Percentiles rank a stretch among this genome's conserved stretches.
These are phyloP conservation scores for Galerucella nymphaeae DNA, from an alignment of 2,888 invertebrate species.

Conservation along the genomic window DNA sequence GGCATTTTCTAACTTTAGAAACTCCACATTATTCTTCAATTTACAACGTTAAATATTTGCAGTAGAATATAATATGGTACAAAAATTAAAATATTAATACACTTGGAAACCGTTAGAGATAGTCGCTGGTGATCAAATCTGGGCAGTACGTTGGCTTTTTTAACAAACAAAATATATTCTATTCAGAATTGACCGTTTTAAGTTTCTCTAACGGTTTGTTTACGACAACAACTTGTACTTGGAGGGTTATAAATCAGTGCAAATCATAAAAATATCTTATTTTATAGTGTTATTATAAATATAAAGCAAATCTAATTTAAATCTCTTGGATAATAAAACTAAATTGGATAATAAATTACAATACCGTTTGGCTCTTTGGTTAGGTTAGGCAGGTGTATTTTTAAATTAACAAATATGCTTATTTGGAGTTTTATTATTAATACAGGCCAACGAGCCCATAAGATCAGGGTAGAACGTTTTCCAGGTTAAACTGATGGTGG, in stretches of 20 bases:
- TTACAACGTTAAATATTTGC: neutral
- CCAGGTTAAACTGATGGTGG: too few species aligned
- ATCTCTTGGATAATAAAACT: neutral
- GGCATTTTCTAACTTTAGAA: slow-evolving; percentile 45
- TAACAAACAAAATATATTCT: too few species aligned
- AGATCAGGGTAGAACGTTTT: too few species aligned
- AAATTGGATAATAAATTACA: slow-evolving; percentile 1
- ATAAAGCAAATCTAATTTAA: neutral
- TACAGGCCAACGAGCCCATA: too few species aligned
- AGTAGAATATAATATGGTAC: too few species aligned
- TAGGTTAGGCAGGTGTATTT: neutral
- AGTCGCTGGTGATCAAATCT: too few species aligned
- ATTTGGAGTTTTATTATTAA: neutral
- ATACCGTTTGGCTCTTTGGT: neutral
- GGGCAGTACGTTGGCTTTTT: too few species aligned
- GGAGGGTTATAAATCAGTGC: neutral
- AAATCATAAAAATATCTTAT: neutral
- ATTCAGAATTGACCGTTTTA: too few species aligned
- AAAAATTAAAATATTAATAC: too few species aligned
- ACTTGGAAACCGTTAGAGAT: too few species aligned
- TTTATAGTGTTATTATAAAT: neutral
- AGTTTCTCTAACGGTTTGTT: too few species aligned
- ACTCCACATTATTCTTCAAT: slow-evolving; percentile 38
- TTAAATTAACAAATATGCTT: neutral
- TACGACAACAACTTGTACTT: too few species aligned